Evolutionary conservation across 2,113 vertebrate genomes (phyloP), one percentile per base, ranked within the genome.

Genomic region (Myxocyprinus asiaticus): DNA sequence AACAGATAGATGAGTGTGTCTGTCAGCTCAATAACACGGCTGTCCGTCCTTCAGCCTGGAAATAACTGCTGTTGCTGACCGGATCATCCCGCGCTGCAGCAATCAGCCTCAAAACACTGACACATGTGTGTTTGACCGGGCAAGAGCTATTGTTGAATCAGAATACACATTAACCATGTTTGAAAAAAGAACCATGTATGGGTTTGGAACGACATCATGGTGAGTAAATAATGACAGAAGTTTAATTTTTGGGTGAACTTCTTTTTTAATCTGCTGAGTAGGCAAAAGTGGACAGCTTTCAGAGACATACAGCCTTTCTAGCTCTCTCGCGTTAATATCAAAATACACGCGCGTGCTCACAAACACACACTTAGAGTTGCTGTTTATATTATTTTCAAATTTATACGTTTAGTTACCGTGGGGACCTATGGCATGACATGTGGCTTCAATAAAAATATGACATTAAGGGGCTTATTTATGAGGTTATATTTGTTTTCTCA

Each of bases 31-130:
- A 71, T 79, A 63, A 80, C 78, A 75, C 9, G 69, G 11, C 59
- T 71, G 59, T 64, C 63, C 3, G 53, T 74, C 78, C 53, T 59
- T 75, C 56, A 58, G 56, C 55, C 58, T 70, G 69, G 45, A 79
- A 69, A 81, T 84, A 81, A 78, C 65, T 71, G 50, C 55, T 79
- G 79, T 81, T 81, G 79, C 79, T 71, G 70, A 84, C 76, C 53
- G 74, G 78, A 50, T 33, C 45, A 1, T 62, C 48, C 11, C 6
- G 5, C 67, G 14, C 48, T n/a, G 50, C 5, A 12, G 15, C 14
- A 58, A 58, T 73, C 43, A 53, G 7, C 6, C n/a, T 67, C 64
- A 77, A 81, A 81, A 17, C 9, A n/a, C 33, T 67, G 76, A 66
- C 75, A 65, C 42, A 69, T 33, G 59, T 63, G n/a, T 11, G 58